Conservation (phyloP, 2,113 vertebrate species). For the Anarrhichthys ocellatus region DNA sequence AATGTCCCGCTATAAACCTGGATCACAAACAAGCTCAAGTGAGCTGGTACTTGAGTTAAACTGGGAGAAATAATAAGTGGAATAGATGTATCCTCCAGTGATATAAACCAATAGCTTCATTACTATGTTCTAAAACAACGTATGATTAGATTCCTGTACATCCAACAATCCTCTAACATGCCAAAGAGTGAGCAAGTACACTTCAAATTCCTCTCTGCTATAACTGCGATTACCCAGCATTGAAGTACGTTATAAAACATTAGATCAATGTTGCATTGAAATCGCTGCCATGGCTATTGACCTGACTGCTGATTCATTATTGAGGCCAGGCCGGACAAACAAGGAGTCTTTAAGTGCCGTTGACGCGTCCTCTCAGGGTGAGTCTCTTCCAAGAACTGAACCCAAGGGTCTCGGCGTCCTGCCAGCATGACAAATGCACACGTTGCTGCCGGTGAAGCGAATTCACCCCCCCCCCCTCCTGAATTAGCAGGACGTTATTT, state of each 20-base stretch:
- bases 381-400: constrained; percentile 48
- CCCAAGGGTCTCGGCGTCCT: constrained; percentile 43
- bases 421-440: constrained; percentile 55
- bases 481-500: constrained; percentile 42
- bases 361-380: constrained; percentile 31
- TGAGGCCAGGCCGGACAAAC: constrained; percentile 37
- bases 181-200: neutral
- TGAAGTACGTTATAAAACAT: constrained; percentile 11
- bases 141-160: neutral
- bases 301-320: constrained; percentile 34
- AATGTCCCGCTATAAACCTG: constrained; percentile 6
- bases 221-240: neutral
- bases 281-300: neutral
- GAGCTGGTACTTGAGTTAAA: neutral
- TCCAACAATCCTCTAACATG: neutral
- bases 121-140: neutral
- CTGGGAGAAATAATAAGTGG: neutral
- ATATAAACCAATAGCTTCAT: neutral
- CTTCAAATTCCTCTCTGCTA: neutral
- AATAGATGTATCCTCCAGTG: neutral
- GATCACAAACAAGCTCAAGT: constrained; percentile 10
- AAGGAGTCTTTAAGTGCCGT: constrained; percentile 31
- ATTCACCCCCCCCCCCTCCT: constrained; percentile 30
- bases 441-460: neutral
- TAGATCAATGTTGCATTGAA: neutral